phyloP scores from a whole-genome alignment of 2,113 vertebrate species.

The Craseonycteris thonglongyai region DNA sequence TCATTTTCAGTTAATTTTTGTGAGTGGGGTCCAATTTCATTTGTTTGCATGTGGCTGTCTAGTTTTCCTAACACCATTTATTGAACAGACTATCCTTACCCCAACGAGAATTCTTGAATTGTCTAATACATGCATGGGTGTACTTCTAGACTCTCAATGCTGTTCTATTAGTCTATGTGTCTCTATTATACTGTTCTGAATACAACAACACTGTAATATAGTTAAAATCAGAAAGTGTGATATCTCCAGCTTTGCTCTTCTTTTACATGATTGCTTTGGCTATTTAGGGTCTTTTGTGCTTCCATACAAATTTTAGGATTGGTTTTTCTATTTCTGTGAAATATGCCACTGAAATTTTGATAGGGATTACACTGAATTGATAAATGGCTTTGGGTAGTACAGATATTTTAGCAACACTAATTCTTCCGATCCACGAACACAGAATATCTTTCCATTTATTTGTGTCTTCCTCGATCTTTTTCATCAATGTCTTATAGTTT shows the following conservation, averaged over 20 bases:
- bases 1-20: neutral
- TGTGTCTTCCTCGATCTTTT: neutral
- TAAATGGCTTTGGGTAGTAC: neutral
- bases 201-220: neutral
- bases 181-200: neutral
- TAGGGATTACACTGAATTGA: neutral
- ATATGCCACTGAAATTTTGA: neutral
- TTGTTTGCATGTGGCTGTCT: neutral
- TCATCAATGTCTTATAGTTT: neutral
- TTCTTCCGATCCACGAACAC: neutral
- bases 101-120: neutral
- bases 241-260: neutral
- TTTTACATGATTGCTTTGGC: neutral
- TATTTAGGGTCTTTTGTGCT: neutral
- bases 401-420: neutral
- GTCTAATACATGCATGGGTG: neutral
- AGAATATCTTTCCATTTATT: neutral
- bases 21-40: neutral
- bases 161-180: neutral
- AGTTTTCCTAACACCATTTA: neutral
- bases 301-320: neutral
- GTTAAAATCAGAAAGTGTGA: neutral
- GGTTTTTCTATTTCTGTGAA: conserved; percentile 1
- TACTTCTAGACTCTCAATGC: neutral
- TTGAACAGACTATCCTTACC: neutral